Percentiles rank a stretch among this genome's conserved stretches.
Conservation (phyloP, 2,888 invertebrate genomes). For the Synanthedon formicaeformis region DNA sequence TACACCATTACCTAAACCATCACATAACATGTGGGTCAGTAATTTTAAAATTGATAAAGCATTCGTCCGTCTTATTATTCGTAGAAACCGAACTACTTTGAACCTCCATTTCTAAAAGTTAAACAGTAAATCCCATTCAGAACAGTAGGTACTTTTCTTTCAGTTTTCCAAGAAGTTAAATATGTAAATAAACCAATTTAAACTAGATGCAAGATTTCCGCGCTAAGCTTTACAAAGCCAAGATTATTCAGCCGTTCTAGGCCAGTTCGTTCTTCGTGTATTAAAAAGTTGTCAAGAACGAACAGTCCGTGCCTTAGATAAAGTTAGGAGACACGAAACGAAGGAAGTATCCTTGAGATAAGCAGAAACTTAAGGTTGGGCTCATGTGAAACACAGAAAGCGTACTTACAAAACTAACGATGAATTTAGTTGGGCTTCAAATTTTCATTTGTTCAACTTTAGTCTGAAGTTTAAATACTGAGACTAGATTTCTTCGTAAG, state of each 20-base stretch:
- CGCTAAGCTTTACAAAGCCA: not conserved
- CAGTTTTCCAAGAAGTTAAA: not conserved
- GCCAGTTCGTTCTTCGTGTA: constrained; percentile 8
- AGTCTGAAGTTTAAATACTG: too few species aligned
- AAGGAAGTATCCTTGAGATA: constrained; percentile 21
- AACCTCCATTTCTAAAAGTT: too few species aligned
- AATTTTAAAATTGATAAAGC: too few species aligned
- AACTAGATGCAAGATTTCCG: not conserved
- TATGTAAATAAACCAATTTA: not conserved
- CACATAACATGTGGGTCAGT: too few species aligned
- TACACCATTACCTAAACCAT: too few species aligned
- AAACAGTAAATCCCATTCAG: too few species aligned
- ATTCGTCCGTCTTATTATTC: too few species aligned
- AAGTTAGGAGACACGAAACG: constrained; percentile 14
- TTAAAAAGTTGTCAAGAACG: constrained; percentile 18
- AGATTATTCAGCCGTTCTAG: not conserved
- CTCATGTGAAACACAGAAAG: not conserved
- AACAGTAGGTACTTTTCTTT: too few species aligned
- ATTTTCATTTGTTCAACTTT: too few species aligned
- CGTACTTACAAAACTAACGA: not conserved
- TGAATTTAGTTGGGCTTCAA: too few species aligned
- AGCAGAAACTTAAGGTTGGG: constrained; percentile 5
- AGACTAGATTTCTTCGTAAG: too few species aligned
- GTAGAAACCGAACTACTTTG: too few species aligned
- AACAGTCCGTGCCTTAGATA: constrained; percentile 20